These are phyloP conservation scores for Scaptomyza reducta DNA, from an alignment of 2,888 invertebrate species.

Conservation along the genomic window DNA sequence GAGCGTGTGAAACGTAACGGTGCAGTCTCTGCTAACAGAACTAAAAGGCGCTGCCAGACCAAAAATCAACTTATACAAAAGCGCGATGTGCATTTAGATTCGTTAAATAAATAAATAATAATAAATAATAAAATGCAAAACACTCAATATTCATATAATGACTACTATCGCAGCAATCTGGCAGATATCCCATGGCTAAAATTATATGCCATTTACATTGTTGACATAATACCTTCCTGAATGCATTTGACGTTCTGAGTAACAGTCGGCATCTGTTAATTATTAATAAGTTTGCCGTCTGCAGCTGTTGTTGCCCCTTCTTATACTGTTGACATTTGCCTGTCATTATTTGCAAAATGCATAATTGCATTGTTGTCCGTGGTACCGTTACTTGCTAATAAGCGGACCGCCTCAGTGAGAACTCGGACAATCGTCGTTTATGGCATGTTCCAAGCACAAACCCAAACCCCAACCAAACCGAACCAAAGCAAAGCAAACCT, in stretches of 20 bases:
- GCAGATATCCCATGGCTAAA: neutral
- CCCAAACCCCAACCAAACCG: neutral
- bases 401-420: constrained; percentile 20
- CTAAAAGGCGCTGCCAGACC: neutral
- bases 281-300: neutral
- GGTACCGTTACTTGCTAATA: constrained; percentile 1
- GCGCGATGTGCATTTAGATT: no score
- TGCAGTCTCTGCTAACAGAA: neutral
- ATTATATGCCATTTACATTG: neutral
- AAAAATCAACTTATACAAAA: neutral
- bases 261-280: constrained; percentile 10
- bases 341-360: constrained; percentile 19
- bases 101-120: no score
- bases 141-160: no score
- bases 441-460: neutral
- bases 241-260: constrained; percentile 1
- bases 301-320: neutral
- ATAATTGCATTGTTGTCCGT: constrained; percentile 34
- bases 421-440: constrained; percentile 9
- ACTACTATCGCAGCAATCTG: neutral
- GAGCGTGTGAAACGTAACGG: neutral
- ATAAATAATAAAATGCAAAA: no score
- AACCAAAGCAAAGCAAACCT: neutral
- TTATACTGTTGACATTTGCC: constrained; percentile 8
- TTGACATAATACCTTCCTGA: neutral